A percentile compares a stretch with the other conserved stretches of the same genome.
Evolutionary conservation across 2,797 vertebrate genomes (phyloP).

Genomic region (Notolepis coatsorum): DNA sequence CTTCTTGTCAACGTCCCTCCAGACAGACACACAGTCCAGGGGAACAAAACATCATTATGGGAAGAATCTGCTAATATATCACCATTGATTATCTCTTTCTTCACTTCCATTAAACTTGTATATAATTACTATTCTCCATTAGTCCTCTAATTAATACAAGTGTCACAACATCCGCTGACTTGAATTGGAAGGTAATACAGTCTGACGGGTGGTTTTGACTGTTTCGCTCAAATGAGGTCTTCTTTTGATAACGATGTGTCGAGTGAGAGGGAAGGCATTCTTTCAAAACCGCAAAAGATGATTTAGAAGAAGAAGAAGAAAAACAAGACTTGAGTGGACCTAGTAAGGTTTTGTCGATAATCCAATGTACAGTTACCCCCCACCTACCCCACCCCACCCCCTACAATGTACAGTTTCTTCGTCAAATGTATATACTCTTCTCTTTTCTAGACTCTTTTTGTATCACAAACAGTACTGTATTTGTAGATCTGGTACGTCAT

Average conservation of each 20-base stretch:
- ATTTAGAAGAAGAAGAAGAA: neutral
- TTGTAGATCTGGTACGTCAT: too few species aligned
- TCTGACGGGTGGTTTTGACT: constrained; percentile 56
- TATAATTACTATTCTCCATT: constrained; percentile 68
- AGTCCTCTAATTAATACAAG: constrained; percentile 67
- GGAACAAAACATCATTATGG: constrained; percentile 63
- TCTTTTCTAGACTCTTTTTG: too few species aligned
- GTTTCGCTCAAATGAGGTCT: constrained; percentile 56
- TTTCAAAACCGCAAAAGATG: neutral
- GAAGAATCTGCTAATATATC: constrained; percentile 45
- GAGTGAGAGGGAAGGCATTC: constrained; percentile 35
- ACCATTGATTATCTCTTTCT: constrained; percentile 17
- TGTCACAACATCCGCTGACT: constrained; percentile 66
- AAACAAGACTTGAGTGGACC: neutral
- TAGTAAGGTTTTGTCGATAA: too few species aligned
- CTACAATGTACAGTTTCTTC: too few species aligned
- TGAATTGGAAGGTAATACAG: constrained; percentile 57
- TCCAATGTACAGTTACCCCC: too few species aligned
- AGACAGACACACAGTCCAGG: constrained; percentile 65
- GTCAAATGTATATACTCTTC: too few species aligned
- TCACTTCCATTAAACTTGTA: constrained; percentile 29
- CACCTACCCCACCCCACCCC: too few species aligned
- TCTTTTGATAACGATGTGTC: constrained; percentile 47
- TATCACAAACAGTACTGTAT: too few species aligned
- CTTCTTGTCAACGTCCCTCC: constrained; percentile 62